Evolutionary conservation across 2,113 vertebrate species (phyloP).

Genomic region (Cheirogaleus medius): DNA sequence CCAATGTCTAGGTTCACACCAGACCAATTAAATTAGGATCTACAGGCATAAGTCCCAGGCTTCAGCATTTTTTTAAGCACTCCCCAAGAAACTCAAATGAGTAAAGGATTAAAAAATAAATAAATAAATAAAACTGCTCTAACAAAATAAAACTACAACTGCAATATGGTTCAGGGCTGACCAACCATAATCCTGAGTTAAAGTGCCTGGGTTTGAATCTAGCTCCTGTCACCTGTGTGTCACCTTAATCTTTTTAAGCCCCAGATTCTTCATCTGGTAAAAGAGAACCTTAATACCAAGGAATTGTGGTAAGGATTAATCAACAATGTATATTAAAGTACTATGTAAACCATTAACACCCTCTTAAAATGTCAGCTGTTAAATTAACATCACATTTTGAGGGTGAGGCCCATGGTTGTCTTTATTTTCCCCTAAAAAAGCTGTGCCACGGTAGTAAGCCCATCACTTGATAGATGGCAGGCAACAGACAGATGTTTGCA

Average conservation of each 20-base stretch:
- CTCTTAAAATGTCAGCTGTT: neutral
- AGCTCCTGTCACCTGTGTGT: neutral
- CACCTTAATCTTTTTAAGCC: neutral
- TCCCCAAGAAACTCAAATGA: neutral
- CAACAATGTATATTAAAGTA: neutral
- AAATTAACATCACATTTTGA: neutral
- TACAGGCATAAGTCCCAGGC: neutral
- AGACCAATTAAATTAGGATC: constrained; percentile 22
- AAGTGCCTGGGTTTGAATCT: neutral
- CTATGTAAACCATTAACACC: neutral
- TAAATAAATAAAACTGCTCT: neutral
- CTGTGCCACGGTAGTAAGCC: neutral
- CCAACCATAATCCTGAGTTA: neutral
- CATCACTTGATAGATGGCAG: neutral
- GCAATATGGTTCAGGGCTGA: neutral
- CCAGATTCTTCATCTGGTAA: neutral
- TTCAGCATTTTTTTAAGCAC: neutral
- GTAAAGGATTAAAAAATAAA: neutral
- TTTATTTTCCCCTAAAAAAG: neutral
- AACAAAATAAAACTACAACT: constrained; percentile 18
- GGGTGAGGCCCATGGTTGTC: neutral
- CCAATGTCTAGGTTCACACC: neutral
- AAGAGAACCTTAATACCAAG: neutral
- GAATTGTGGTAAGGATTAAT: neutral
- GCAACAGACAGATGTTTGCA: neutral